These are phyloP conservation scores for Bovichtus diacanthus DNA, from an alignment of 2,797 vertebrate genomes.

Conservation along the genomic window DNA sequence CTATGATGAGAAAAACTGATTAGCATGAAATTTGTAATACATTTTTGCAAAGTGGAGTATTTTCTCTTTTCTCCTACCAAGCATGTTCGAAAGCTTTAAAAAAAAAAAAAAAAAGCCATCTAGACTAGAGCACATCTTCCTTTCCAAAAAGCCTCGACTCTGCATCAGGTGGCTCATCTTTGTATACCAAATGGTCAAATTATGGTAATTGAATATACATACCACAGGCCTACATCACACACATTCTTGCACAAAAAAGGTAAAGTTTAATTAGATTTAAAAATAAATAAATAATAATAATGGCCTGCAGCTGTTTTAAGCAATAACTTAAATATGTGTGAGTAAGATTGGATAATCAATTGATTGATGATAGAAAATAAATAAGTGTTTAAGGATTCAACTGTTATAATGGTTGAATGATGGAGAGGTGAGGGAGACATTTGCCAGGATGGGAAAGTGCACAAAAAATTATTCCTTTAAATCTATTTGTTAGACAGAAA, in stretches of 20 bases:
- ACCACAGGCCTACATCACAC: neutral
- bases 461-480: neutral
- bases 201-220: neutral
- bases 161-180: neutral
- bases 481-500: conserved; percentile 2
- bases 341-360: neutral
- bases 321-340: neutral
- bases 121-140: neutral
- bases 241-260: neutral
- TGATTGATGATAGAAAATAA: neutral
- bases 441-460: conserved; percentile 5
- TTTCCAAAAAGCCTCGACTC: neutral
- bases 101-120: no score
- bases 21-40: neutral
- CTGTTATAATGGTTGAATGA: neutral
- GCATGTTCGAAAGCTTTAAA: no score
- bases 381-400: neutral
- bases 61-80: neutral
- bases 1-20: neutral
- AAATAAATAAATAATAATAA: no score
- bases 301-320: neutral
- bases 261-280: neutral
- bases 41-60: neutral
- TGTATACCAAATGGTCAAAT: neutral
- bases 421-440: neutral